Evolutionary conservation across 2,113 vertebrate species (phyloP).

Genomic region (Cyanoderma ruficeps): DNA sequence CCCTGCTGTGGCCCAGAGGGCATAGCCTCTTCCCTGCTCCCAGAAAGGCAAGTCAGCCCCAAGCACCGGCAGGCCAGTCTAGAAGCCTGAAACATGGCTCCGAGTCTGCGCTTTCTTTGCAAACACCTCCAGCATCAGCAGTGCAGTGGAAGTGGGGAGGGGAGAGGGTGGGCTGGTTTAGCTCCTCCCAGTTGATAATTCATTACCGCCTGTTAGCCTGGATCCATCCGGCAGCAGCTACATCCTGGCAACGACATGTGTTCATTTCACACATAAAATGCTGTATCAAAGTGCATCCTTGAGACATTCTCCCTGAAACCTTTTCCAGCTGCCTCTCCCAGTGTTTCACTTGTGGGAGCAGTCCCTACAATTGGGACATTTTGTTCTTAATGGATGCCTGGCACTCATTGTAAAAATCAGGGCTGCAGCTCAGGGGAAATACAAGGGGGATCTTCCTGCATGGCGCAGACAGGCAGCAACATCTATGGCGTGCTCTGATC

Average conservation of each 20-base stretch:
- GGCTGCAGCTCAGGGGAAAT: not conserved
- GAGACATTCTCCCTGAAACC: not conserved
- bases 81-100: not conserved
- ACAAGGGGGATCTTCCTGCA: not conserved
- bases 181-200: slow-evolving; percentile 43
- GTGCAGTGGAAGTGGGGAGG: not conserved
- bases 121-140: slow-evolving; percentile 32
- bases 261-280: slow-evolving; percentile 46
- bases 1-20: not conserved
- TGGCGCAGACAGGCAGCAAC: not conserved
- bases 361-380: not conserved
- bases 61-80: accelerated
- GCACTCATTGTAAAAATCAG: accelerated
- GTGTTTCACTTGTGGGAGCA: not conserved
- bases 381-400: not conserved
- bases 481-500: not conserved
- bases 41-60: not conserved
- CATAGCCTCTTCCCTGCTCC: not conserved
- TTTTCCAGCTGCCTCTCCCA: not conserved
- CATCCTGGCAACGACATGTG: not conserved
- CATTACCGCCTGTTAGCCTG: not conserved
- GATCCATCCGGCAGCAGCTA: not conserved
- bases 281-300: slow-evolving; percentile 20
- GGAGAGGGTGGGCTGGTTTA: not conserved
- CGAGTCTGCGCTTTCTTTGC: not conserved